Conservation (phyloP, 2,888 invertebrate species). For the Tetragonula carbonaria region DNA sequence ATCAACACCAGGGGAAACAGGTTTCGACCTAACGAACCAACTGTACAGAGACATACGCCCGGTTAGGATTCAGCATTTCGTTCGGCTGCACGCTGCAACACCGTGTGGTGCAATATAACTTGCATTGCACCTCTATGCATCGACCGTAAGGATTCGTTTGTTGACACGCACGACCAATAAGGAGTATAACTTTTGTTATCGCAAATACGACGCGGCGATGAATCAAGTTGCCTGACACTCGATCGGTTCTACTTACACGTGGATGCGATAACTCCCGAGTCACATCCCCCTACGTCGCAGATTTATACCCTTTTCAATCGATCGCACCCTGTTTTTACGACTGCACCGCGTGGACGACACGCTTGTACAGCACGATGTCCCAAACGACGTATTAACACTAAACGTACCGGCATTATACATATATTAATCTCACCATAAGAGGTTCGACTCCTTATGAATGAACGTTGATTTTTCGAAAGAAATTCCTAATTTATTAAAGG, state of each 20-base stretch:
- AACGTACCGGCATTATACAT: no score
- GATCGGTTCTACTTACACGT: slow-evolving; percentile 32
- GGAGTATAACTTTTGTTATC: slow-evolving; percentile 77
- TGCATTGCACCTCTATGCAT: slow-evolving; percentile 32
- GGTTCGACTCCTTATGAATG: no score
- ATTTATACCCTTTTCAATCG: slow-evolving; percentile 50
- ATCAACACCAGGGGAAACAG: slow-evolving; percentile 60
- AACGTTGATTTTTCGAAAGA: no score
- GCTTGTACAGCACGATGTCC: no score
- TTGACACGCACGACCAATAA: slow-evolving; percentile 75
- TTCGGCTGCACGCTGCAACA: slow-evolving; percentile 46
- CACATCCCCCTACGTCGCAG: slow-evolving; percentile 10
- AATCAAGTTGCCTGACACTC: slow-evolving; percentile 65
- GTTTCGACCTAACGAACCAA: slow-evolving; percentile 75
- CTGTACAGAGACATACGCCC: neutral
- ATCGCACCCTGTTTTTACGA: slow-evolving; percentile 4
- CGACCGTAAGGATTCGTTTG: slow-evolving; percentile 63
- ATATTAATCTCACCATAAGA: no score
- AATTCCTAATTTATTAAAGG: no score
- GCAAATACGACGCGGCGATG: slow-evolving; percentile 72
- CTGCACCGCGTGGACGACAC: neutral
- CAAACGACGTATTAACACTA: no score
- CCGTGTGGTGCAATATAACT: slow-evolving; percentile 46
- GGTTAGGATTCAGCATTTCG: slow-evolving; percentile 44
- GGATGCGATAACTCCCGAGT: slow-evolving; percentile 37